Evolutionary conservation across 1,140 invertebrate genomes (phyloP).

Genomic region (Pristionchus pacificus): DNA sequence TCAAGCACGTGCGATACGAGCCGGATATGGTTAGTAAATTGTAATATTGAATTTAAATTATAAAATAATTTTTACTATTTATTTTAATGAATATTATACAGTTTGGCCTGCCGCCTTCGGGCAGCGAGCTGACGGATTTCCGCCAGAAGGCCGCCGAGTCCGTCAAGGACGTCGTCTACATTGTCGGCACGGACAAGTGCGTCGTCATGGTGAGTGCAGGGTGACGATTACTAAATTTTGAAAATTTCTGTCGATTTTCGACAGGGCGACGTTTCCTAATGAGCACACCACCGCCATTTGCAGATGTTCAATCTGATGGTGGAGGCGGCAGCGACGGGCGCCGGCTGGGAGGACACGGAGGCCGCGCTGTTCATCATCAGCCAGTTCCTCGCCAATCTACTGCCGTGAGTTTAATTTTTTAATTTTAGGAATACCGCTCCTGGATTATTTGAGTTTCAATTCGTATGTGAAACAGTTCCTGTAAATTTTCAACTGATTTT

Average conservation of each 20-base stretch:
- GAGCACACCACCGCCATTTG: slow-evolving; percentile 16
- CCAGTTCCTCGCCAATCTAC: slow-evolving; percentile 86
- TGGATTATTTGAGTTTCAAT: too few relatives aligned
- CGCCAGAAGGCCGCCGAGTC: slow-evolving; percentile 68
- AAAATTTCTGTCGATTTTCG: background rate
- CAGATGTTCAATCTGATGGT: slow-evolving; percentile 62
- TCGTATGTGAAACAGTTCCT: too few relatives aligned
- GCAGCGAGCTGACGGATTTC: slow-evolving; percentile 18
- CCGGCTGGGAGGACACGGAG: slow-evolving; percentile 85
- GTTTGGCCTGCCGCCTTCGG: slow-evolving; percentile 8
- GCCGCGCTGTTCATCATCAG: slow-evolving; percentile 93
- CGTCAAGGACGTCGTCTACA: slow-evolving; percentile 94
- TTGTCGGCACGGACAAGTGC: slow-evolving; percentile 83
- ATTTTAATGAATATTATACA: background rate
- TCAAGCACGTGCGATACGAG: slow-evolving; percentile 24
- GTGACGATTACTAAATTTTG: background rate
- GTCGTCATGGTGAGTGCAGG: slow-evolving; percentile 81
- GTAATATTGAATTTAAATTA: too few relatives aligned
- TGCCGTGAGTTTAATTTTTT: slow-evolving; percentile 73
- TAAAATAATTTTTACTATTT: too few relatives aligned
- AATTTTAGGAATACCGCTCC: too few relatives aligned
- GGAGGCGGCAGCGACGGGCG: slow-evolving; percentile 50
- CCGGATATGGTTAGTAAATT: slow-evolving; percentile 13
- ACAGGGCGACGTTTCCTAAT: background rate
- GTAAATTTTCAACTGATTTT: too few relatives aligned